Evolutionary conservation across 2,113 vertebrate species (phyloP).

Genomic region (Grus americana): DNA sequence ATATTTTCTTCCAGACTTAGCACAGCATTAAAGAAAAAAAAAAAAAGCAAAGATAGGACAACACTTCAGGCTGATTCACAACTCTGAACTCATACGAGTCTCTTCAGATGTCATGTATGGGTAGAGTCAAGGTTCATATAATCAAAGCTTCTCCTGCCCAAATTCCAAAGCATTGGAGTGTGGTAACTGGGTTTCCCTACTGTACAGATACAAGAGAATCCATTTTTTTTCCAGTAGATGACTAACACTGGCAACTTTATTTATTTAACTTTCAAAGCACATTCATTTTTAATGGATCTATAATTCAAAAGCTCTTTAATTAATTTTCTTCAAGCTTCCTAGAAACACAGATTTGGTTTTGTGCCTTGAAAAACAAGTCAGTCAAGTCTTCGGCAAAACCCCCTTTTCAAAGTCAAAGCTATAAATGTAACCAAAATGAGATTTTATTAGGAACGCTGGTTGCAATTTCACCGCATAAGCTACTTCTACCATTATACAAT

Average conservation of each 20-base stretch:
- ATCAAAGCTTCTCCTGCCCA: not conserved
- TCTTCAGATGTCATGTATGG: no score
- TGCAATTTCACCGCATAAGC: not conserved
- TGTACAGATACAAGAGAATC: not conserved
- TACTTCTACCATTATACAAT: not conserved
- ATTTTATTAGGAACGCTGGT: not conserved
- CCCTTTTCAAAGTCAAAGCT: not conserved
- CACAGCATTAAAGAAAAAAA: not conserved
- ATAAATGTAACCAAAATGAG: not conserved
- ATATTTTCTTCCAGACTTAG: not conserved
- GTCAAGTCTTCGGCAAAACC: not conserved
- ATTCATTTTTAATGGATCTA: constrained; percentile 42
- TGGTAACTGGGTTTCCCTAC: not conserved
- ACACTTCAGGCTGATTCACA: not conserved
- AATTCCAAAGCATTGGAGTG: not conserved
- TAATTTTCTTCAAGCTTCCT: constrained; percentile 41
- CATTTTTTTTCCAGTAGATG: not conserved
- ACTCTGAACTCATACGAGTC: not conserved
- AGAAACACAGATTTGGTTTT: constrained; percentile 18
- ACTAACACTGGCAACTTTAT: constrained; percentile 15
- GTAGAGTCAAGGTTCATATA: not conserved
- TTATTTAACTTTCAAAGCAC: constrained; percentile 36
- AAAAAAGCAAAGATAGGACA: not conserved
- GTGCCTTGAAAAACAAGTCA: constrained; percentile 24
- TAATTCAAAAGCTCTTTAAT: constrained; percentile 51